Evolutionary conservation across 2,113 vertebrate genomes (phyloP).

Genomic region (Tetraodon nigroviridis): DNA sequence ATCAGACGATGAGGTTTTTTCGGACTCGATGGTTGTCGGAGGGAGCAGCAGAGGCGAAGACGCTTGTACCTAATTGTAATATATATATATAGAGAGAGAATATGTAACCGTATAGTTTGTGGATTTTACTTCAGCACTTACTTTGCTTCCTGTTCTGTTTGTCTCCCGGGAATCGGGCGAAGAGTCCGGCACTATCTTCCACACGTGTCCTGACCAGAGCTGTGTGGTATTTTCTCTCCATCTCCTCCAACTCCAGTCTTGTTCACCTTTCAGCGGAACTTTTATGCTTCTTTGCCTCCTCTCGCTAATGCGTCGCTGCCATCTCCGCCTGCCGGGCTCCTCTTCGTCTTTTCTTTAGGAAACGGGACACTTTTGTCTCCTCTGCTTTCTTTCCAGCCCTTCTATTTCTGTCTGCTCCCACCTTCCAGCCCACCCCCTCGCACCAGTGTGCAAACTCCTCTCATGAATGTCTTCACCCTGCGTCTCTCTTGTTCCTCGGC

Average conservation of each 20-base stretch:
- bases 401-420: constrained; percentile 39
- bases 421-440: constrained; percentile 19
- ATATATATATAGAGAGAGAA: constrained; percentile 71
- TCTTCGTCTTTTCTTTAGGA: constrained; percentile 18
- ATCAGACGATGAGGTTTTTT: constrained; percentile 48
- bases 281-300: constrained; percentile 23
- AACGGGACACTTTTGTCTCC: not conserved
- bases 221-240: constrained; percentile 13
- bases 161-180: constrained; percentile 48
- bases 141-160: constrained; percentile 53
- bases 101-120: constrained; percentile 69
- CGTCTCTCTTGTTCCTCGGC: constrained; percentile 30
- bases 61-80: constrained; percentile 64
- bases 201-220: constrained; percentile 21
- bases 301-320: constrained; percentile 5
- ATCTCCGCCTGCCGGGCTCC: constrained; percentile 26
- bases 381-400: constrained; percentile 11
- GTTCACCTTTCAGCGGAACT: constrained; percentile 16
- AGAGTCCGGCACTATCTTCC: constrained; percentile 38
- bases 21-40: constrained; percentile 36
- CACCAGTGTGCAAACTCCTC: constrained; percentile 27
- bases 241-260: constrained; percentile 4
- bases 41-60: constrained; percentile 49
- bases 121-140: constrained; percentile 71
- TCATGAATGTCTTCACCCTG: constrained; percentile 20